A percentile compares a stretch with the other conserved stretches of the same genome.
Conservation (phyloP, 2,113 vertebrate species). For the Merops nubicus region DNA sequence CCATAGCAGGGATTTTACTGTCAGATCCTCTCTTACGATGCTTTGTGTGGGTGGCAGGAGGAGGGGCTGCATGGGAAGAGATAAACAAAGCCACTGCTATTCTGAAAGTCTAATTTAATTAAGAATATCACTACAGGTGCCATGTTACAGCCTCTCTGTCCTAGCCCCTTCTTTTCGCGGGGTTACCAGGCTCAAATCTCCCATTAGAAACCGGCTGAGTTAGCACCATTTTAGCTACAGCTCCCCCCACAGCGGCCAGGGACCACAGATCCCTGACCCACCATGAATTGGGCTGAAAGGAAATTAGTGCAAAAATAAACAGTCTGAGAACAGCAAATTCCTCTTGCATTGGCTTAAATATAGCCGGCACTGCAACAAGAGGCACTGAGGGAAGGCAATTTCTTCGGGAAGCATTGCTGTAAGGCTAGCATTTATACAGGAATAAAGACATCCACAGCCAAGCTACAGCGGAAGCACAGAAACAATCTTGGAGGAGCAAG, state of each 20-base stretch:
- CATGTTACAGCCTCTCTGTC: conserved; percentile 39
- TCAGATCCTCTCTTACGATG: conserved; percentile 72
- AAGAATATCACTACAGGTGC: conserved; percentile 68
- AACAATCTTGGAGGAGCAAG: neutral
- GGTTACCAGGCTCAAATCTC: conserved; percentile 5
- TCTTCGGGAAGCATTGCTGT: neutral
- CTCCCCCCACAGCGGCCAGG: neutral
- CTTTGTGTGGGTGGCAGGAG: conserved; percentile 70
- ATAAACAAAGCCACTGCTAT: conserved; percentile 71
- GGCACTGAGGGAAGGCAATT: neutral
- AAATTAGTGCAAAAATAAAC: conserved; percentile 40
- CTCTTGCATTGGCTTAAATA: neutral
- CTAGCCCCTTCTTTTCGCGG: neutral
- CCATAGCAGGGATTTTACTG: conserved; percentile 72
- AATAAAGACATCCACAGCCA: neutral
- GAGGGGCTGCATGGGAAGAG: conserved; percentile 59
- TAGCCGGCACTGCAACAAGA: neutral
- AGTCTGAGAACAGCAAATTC: conserved; percentile 15
- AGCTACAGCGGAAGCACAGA: neutral
- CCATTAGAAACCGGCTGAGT: conserved; percentile 21
- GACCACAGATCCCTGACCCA: neutral
- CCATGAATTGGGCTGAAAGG: neutral
- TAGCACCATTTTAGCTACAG: conserved; percentile 24
- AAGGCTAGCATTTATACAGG: neutral
- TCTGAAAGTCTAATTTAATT: conserved; percentile 74